Conservation (phyloP, 2,888 invertebrate species). For the Leptopilina drosophilae region DNA sequence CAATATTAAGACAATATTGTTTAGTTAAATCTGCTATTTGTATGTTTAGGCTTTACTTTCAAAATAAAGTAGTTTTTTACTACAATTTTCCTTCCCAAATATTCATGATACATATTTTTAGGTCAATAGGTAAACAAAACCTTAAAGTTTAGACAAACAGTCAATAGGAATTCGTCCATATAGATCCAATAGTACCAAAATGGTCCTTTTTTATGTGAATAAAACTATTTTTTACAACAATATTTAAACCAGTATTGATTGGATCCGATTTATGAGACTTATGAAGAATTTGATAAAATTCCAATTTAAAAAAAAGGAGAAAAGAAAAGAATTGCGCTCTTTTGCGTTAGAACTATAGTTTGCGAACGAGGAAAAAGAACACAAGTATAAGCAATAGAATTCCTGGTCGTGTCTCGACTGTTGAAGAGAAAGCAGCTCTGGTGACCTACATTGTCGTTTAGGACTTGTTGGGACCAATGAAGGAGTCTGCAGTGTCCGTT, state of each 20-base stretch:
- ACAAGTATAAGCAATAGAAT: conserved; percentile 66
- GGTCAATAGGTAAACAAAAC: too few relatives aligned
- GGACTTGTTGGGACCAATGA: conserved; percentile 57
- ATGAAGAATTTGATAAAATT: conserved; percentile 45
- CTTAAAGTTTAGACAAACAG: too few relatives aligned
- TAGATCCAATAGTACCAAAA: too few relatives aligned
- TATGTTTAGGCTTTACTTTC: too few relatives aligned
- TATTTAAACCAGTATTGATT: not conserved
- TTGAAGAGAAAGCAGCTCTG: conserved; percentile 75
- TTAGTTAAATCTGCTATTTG: too few relatives aligned
- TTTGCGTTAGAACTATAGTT: conserved; percentile 51
- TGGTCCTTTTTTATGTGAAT: too few relatives aligned
- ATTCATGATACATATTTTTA: too few relatives aligned
- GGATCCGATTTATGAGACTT: not conserved
- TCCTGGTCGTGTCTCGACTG: conserved; percentile 58
- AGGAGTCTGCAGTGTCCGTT: conserved; percentile 48
- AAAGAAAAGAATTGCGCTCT: conserved; percentile 42
- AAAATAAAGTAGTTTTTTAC: too few relatives aligned
- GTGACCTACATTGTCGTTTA: conserved; percentile 67
- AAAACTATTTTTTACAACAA: too few relatives aligned
- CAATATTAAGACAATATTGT: too few relatives aligned
- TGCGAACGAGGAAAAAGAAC: conserved; percentile 50
- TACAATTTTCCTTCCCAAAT: too few relatives aligned
- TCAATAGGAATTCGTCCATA: too few relatives aligned
- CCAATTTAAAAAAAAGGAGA: conserved; percentile 47